These are phyloP conservation scores for Antedon mediterranea DNA, from an alignment of 53 echinoderm and acorn worm genomes.

Conservation along the genomic window DNA sequence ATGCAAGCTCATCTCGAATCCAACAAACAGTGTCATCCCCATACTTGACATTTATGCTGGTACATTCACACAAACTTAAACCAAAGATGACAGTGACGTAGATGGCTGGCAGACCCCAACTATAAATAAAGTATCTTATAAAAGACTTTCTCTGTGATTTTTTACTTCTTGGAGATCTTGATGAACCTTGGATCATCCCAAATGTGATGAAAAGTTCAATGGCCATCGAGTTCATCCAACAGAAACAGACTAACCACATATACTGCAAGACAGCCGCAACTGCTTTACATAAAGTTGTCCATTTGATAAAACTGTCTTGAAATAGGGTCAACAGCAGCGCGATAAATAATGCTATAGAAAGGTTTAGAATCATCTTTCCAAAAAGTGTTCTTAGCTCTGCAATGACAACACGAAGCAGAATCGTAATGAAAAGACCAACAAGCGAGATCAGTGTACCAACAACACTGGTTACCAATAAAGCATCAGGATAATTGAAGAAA, in stretches of 20 bases:
- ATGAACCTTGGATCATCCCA: neutral
- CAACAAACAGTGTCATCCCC: slow-evolving; percentile 13
- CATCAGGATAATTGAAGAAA: neutral
- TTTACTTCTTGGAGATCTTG: neutral
- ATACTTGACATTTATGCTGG: neutral
- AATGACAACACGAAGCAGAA: neutral
- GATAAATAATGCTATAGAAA: neutral
- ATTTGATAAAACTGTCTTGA: slow-evolving; percentile 1
- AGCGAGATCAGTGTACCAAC: neutral
- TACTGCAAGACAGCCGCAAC: slow-evolving; percentile 1
- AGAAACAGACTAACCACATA: slow-evolving; percentile 20
- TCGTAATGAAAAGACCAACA: neutral
- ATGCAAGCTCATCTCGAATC: slow-evolving; percentile 14
- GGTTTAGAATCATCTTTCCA: neutral
- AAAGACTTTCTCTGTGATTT: neutral
- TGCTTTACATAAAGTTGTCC: neutral
- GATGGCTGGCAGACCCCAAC: slow-evolving; percentile 8
- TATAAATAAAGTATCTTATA: slow-evolving; percentile 6
- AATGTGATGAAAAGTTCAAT: neutral
- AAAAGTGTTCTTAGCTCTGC: slow-evolving; percentile 9
- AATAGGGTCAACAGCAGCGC: neutral
- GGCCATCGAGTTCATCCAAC: slow-evolving; percentile 13
- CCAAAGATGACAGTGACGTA: neutral
- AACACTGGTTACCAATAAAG: neutral
- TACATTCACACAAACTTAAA: neutral